phyloP scores from a whole-genome alignment of 2,113 vertebrate species.

The Girardinichthys multiradiatus region DNA sequence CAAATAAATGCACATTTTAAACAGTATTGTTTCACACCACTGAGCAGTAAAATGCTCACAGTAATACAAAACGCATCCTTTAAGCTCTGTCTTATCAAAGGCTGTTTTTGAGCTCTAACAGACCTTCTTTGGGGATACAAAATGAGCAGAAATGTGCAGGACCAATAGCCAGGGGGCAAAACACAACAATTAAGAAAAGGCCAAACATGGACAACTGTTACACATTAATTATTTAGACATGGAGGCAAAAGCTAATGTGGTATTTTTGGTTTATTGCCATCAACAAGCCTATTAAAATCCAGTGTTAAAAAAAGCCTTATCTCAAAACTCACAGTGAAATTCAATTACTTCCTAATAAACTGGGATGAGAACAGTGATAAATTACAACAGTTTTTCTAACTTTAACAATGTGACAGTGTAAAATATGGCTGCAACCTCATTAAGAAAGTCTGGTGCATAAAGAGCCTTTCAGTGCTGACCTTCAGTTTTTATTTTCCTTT shows the following conservation, averaged over 20 bases:
- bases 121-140: constrained; percentile 13
- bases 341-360: constrained; percentile 26
- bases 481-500: constrained; percentile 2
- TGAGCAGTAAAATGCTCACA: neutral
- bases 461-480: neutral
- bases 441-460: constrained; percentile 8
- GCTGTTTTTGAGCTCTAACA: constrained; percentile 15
- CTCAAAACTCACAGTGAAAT: constrained; percentile 24
- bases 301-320: neutral
- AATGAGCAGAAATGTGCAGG: constrained; percentile 18
- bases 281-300: constrained; percentile 31
- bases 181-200: constrained; percentile 37
- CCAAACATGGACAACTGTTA: constrained; percentile 46
- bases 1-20: constrained; percentile 15
- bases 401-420: constrained; percentile 9
- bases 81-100: constrained; percentile 3
- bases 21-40: neutral
- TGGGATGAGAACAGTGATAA: neutral
- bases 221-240: constrained; percentile 52
- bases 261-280: constrained; percentile 38
- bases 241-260: constrained; percentile 23
- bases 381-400: constrained; percentile 13
- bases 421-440: constrained; percentile 19
- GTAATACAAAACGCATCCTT: neutral
- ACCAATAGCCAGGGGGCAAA: constrained; percentile 30